Percentiles rank a stretch among this genome's conserved stretches.
phyloP scores from a whole-genome alignment of 2,888 invertebrate species.

The Lycophotia porphyrea region DNA sequence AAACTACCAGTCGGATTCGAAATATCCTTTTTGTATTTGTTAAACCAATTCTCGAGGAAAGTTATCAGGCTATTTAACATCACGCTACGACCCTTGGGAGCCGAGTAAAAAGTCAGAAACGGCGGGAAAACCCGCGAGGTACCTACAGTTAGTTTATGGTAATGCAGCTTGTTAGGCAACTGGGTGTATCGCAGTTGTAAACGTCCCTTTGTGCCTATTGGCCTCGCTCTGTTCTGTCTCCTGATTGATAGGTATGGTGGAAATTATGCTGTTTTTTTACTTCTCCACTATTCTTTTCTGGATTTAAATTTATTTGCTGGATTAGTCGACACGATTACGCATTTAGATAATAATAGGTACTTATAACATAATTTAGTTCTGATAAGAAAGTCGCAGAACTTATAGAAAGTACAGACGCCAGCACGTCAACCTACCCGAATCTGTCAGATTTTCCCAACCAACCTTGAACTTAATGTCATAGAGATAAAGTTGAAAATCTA shows the following conservation, averaged over 20 bases:
- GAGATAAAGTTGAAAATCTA: no score
- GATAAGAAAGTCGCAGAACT: not conserved
- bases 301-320: not conserved
- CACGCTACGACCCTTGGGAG: not conserved
- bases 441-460: no score
- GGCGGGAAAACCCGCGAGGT: no score
- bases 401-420: not conserved
- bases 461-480: no score
- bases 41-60: not conserved
- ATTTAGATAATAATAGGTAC: not conserved
- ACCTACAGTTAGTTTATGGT: not conserved
- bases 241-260: not conserved
- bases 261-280: not conserved
- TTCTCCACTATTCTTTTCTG: not conserved
- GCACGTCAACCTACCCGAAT: no score
- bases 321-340: not conserved
- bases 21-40: not conserved
- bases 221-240: not conserved
- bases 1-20: not conserved
- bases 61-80: not conserved
- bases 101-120: not conserved
- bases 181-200: not conserved
- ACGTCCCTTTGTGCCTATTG: not conserved
- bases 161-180: not conserved
- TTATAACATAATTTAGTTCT: not conserved